Conservation (phyloP, 1,140 invertebrate genomes). For the Ips typographus region DNA sequence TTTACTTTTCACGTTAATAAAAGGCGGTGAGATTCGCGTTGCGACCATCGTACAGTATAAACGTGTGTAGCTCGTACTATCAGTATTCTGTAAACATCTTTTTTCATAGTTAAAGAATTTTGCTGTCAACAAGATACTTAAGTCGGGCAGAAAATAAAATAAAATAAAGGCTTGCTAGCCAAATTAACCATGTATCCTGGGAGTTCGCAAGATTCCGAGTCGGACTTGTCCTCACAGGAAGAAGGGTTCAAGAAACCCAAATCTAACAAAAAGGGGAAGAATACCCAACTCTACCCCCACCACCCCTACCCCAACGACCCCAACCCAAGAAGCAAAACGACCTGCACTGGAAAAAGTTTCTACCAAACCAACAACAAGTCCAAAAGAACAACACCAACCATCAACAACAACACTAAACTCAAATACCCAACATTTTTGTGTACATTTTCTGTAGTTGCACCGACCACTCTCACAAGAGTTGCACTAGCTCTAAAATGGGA, state of each 20-base stretch:
- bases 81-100: background rate
- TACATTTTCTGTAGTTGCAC: conserved; percentile 2
- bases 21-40: no score
- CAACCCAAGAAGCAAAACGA: conserved; percentile 4
- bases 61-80: no score
- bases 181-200: background rate
- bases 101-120: background rate
- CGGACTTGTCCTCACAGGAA: background rate
- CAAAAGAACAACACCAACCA: background rate
- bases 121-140: background rate
- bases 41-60: no score
- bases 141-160: background rate
- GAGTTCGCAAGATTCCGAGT: conserved; percentile 1
- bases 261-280: background rate
- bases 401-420: background rate
- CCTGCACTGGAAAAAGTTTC: background rate
- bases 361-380: background rate
- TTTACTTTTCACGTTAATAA: no score
- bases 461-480: background rate
- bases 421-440: background rate
- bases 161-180: background rate
- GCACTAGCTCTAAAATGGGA: no score
- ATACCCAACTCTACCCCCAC: background rate
- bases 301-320: no score
- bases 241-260: conserved; percentile 1